Evolutionary conservation across 2,113 vertebrate genomes (phyloP).

Genomic region (Catharus bicknelli): DNA sequence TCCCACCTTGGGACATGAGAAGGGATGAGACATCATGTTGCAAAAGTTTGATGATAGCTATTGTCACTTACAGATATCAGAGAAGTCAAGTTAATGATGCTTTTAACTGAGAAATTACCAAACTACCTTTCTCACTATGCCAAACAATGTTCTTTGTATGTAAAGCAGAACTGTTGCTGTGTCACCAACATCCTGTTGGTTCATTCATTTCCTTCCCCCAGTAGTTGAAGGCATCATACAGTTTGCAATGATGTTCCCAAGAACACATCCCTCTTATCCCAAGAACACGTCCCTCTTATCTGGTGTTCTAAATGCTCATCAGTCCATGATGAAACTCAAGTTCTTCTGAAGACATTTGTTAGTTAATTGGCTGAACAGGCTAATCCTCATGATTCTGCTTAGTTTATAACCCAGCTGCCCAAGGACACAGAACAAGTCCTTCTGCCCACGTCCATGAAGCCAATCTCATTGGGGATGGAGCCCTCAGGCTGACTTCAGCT

Average conservation of each 20-base stretch:
- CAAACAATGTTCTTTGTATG: not conserved
- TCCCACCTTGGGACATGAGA: not conserved
- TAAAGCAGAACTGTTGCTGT: not conserved
- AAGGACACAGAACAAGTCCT: not conserved
- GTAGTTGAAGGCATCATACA: not conserved
- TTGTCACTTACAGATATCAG: not conserved
- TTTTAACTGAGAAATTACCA: not conserved
- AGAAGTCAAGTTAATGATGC: not conserved
- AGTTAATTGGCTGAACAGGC: not conserved
- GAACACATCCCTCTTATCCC: not conserved
- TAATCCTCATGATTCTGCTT: not conserved
- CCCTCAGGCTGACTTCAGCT: not conserved
- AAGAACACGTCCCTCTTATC: not conserved
- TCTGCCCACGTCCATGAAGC: not conserved
- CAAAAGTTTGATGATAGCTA: not conserved
- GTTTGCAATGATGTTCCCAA: not conserved
- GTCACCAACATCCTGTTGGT: not conserved
- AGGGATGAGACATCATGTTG: not conserved
- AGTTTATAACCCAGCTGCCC: not conserved
- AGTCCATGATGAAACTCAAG: not conserved
- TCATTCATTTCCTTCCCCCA: not conserved
- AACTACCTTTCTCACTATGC: not conserved
- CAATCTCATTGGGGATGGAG: not conserved
- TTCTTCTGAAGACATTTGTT: not conserved
- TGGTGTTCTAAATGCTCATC: not conserved